phyloP scores from a whole-genome alignment of 2,113 vertebrate species.

The Pluvianellus socialis region DNA sequence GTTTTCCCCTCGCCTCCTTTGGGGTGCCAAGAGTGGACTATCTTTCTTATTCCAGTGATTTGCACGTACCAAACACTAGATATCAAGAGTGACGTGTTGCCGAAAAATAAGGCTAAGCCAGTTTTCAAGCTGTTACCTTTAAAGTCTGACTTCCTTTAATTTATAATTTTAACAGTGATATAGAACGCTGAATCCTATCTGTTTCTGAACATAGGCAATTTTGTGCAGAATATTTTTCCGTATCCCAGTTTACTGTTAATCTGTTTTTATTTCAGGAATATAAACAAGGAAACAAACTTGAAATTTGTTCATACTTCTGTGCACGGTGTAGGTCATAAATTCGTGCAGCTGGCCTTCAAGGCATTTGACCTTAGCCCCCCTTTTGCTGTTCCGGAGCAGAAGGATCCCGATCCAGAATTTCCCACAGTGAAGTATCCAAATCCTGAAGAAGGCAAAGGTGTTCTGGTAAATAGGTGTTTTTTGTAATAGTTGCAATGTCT shows the following conservation, averaged over 20 bases:
- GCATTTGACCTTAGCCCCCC: slow-evolving; percentile 91
- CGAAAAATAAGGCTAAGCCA: background rate
- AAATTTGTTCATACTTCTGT: slow-evolving; percentile 96
- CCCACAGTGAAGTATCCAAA: slow-evolving; percentile 96
- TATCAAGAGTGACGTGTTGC: background rate
- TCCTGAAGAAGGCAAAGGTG: slow-evolving; percentile 95
- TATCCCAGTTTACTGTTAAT: background rate
- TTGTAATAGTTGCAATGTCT: background rate
- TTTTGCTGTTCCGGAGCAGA: slow-evolving; percentile 90
- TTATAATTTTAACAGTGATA: background rate
- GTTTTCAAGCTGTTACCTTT: background rate
- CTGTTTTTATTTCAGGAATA: slow-evolving; percentile 76
- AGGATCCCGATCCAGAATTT: slow-evolving; percentile 94
- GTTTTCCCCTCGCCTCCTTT: background rate
- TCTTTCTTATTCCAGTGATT: background rate
- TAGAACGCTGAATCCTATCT: background rate
- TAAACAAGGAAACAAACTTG: slow-evolving; percentile 85
- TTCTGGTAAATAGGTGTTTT: slow-evolving; percentile 79
- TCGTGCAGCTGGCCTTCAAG: slow-evolving; percentile 90
- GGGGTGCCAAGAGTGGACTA: too few relatives aligned
- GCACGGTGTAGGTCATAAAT: slow-evolving; percentile 91
- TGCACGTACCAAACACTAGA: background rate
- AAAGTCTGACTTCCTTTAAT: background rate
- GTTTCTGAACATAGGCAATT: background rate
- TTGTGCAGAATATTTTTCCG: background rate